These are phyloP conservation scores for Trachythela sp. DNA, from an alignment of 64 coral and sea anemone species.

Conservation along the genomic window DNA sequence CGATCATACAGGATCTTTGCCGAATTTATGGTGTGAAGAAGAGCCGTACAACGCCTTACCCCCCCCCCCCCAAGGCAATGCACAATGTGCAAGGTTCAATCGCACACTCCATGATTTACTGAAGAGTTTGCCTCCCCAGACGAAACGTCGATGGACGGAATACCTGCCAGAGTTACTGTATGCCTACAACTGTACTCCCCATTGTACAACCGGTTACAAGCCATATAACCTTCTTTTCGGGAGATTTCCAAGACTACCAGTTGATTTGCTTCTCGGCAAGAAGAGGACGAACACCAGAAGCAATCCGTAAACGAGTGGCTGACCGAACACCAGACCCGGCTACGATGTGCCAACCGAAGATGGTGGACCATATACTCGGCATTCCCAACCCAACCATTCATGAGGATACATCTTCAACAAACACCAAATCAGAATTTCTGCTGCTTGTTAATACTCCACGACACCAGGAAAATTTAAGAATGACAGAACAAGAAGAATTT, in stretches of 20 bases:
- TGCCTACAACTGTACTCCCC: slow-evolving; percentile 32
- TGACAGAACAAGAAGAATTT: too few relatives aligned
- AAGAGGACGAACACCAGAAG: background rate
- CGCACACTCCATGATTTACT: background rate
- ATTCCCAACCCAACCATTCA: slow-evolving; percentile 20
- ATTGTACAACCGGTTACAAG: slow-evolving; percentile 15
- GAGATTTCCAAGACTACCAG: slow-evolving; percentile 18
- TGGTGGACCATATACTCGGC: background rate
- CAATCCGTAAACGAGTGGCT: background rate
- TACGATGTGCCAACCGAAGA: slow-evolving; percentile 9
- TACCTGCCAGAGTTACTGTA: slow-evolving; percentile 30
- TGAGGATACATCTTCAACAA: slow-evolving; percentile 32
- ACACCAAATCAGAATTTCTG: slow-evolving; percentile 35
- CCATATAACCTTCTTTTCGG: slow-evolving; percentile 28
- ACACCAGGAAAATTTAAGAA: too few relatives aligned
- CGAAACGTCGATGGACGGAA: background rate
- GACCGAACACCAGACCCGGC: slow-evolving; percentile 5
- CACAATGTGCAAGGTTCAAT: background rate
- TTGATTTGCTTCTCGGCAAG: slow-evolving; percentile 13
- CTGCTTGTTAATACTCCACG: background rate
- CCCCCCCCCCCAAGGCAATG: background rate
- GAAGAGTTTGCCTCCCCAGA: background rate
- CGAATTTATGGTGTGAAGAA: background rate
- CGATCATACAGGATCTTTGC: background rate
- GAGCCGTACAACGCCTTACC: background rate